Conservation (phyloP, 23 tunicate genomes). For the Aplidium turbinatum region DNA sequence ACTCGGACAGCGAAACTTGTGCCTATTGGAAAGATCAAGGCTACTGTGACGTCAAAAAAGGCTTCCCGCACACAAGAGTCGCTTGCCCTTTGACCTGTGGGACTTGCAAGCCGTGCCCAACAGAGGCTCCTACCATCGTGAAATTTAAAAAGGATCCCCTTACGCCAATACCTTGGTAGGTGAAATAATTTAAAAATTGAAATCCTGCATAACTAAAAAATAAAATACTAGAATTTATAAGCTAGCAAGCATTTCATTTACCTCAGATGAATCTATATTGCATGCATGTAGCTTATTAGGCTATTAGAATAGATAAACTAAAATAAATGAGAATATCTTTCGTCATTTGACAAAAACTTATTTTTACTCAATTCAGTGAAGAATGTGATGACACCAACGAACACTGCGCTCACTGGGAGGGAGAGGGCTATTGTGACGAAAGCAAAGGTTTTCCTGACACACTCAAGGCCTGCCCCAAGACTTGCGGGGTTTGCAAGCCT, state of each 20-base stretch:
- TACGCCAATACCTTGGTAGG: neutral
- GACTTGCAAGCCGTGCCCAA: conserved; percentile 1
- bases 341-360: too few relatives aligned
- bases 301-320: too few relatives aligned
- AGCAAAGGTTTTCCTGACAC: neutral
- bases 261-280: too few relatives aligned
- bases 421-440: conserved; percentile 1
- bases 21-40: neutral
- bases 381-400: conserved; percentile 8
- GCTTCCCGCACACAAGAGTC: neutral
- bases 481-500: conserved; percentile 3
- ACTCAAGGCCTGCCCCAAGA: neutral
- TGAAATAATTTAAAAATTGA: neutral
- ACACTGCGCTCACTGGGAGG: conserved; percentile 13
- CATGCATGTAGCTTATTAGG: too few relatives aligned
- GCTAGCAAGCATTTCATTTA: too few relatives aligned
- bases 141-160: neutral
- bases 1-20: too few relatives aligned
- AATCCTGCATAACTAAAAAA: too few relatives aligned
- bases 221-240: too few relatives aligned
- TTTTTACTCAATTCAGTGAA: too few relatives aligned
- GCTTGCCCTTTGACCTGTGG: neutral
- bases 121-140: neutral
- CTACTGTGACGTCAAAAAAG: neutral
- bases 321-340: too few relatives aligned